Base-by-base conservation (phyloP, 2,888 invertebrate genomes). In the Chaitophorus viminalis region DNA sequence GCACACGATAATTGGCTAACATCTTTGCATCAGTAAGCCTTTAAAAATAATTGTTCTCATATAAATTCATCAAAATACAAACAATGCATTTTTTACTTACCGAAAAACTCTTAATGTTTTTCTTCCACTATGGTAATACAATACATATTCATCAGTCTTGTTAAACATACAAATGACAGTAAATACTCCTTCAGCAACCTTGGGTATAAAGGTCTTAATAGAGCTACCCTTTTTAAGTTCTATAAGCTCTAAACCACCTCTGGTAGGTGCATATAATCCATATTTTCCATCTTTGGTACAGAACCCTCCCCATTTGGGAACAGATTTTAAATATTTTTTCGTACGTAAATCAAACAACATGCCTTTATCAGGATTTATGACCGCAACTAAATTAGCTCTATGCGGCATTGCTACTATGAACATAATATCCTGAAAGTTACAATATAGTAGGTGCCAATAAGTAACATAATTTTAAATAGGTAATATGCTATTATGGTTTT, bases 161-260 rank as follows among this genome's bases (percentile, higher is more conserved):
- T 97, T 98, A 91, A 99, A 99, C 93, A 96, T 94, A 89, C 97
- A 97, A 89, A 98, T 97, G 33, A 99, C 97, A 3, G 97, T 97
- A 91, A 99, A 99, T 0, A 99, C 99, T 0, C 99, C 99, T 91
- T 99, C 99, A 0, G 99, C 98, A 0, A 99, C 96, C 91, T 96
- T 94, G 11, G 97, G 97, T 89, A 99, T 98, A 89, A 98, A 95
- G 0, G 96, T 98, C 91, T 96, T 95, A 0, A 97, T 95, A 0
- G 96, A 95, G 79, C 95, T 94, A 0, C 99, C 98, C 90, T 96
- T 95, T 91, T 97, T 97, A 89, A 99, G 92, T 91, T 99, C 99
- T 21, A 97, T 93, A 60, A 99, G 94, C 91, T 99, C 98, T 2
- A 99, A 92, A 0, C 99, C 99, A 0, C 99, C 99, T 83, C 98